Conservation (phyloP, 2,113 vertebrate species). For the Eurypyga helias region DNA sequence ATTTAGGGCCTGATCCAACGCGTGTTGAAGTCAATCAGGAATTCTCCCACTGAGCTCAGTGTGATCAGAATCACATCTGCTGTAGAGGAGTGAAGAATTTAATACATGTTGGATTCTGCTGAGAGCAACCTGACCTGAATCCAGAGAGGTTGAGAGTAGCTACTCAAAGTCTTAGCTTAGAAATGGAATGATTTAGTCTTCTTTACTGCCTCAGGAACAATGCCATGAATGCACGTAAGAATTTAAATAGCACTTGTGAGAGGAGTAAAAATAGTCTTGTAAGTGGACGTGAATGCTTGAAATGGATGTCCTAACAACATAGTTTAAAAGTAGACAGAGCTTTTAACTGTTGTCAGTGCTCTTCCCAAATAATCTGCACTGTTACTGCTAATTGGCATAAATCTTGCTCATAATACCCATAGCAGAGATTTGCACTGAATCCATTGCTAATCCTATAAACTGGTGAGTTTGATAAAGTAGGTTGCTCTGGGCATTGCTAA, state of each 20-base stretch:
- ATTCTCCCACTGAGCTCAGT: not conserved
- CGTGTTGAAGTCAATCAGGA: not conserved
- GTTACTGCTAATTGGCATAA: slow-evolving; percentile 60
- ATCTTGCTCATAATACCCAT: slow-evolving; percentile 43
- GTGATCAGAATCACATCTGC: not conserved
- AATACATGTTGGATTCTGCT: not conserved
- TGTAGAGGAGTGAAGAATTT: not conserved
- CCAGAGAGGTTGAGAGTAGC: not conserved
- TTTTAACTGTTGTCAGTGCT: not conserved
- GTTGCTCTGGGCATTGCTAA: slow-evolving; percentile 64
- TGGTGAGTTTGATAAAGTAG: slow-evolving; percentile 59
- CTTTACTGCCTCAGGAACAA: not conserved
- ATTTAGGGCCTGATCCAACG: not conserved
- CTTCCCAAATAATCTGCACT: slow-evolving; percentile 32
- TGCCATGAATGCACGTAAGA: not conserved
- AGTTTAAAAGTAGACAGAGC: slow-evolving; percentile 14
- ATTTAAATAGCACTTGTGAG: not conserved
- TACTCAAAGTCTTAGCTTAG: not conserved
- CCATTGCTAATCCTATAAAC: slow-evolving; percentile 73
- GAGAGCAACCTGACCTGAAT: not conserved
- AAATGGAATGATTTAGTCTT: not conserved
- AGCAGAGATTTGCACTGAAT: slow-evolving; percentile 66
- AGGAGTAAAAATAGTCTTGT: not conserved
- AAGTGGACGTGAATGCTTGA: not conserved
- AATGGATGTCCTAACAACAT: not conserved